Percentiles rank a stretch among this genome's conserved stretches.
phyloP scores from a whole-genome alignment of 2,797 vertebrate species.

The Scleropages formosus region DNA sequence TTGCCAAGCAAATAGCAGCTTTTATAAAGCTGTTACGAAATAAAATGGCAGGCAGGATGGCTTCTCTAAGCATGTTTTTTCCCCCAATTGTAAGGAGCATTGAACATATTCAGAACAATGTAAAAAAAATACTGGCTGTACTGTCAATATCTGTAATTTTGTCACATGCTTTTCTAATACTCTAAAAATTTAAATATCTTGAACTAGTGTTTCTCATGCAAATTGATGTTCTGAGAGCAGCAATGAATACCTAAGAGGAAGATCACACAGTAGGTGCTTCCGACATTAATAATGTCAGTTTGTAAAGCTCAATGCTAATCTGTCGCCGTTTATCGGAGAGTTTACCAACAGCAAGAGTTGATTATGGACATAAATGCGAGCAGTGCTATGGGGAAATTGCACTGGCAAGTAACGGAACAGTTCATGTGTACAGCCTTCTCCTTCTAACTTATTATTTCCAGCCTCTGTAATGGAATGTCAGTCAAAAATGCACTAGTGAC shows the following conservation, averaged over 20 bases:
- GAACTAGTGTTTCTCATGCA: not conserved
- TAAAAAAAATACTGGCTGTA: too few relatives aligned
- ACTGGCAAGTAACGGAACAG: not conserved
- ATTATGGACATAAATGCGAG: conserved; percentile 9
- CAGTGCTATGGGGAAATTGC: not conserved
- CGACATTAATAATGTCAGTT: conserved; percentile 3
- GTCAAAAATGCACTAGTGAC: conserved; percentile 14
- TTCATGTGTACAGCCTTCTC: not conserved
- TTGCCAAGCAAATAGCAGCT: too few relatives aligned
- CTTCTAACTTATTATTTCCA: conserved; percentile 20
- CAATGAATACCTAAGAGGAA: not conserved
- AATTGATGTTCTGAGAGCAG: not conserved
- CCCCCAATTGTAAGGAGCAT: too few relatives aligned
- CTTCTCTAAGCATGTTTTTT: too few relatives aligned
- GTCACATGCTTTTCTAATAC: not conserved
- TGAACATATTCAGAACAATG: too few relatives aligned
- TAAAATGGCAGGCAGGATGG: too few relatives aligned
- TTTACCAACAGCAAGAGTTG: conserved; percentile 12
- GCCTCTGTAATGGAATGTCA: conserved; percentile 31
- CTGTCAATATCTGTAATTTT: too few relatives aligned
- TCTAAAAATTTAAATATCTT: not conserved
- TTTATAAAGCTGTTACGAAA: too few relatives aligned
- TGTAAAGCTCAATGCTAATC: not conserved
- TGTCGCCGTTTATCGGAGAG: not conserved
- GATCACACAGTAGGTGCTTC: not conserved